Conservation (phyloP, 2,113 vertebrate species). For the Saiga tatarica region DNA sequence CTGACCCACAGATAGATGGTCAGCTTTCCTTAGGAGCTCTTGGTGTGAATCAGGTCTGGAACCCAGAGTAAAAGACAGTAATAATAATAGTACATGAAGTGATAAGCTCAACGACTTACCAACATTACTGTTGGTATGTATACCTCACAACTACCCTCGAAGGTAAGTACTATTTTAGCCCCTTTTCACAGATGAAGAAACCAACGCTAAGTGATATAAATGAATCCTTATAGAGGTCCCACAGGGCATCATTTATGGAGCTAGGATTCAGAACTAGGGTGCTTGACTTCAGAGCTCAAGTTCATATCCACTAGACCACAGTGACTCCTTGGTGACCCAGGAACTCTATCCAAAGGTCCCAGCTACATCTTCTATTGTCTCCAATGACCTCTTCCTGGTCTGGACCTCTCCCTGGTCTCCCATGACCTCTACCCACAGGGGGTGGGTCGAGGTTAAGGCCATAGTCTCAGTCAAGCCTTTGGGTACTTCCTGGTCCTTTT, state of each 20-base stretch:
- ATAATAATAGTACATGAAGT: not conserved
- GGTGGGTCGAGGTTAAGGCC: not conserved
- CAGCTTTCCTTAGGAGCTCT: not conserved
- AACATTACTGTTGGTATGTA: not conserved
- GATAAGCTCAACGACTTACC: not conserved
- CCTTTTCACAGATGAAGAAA: not conserved
- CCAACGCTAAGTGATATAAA: not conserved
- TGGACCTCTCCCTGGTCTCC: not conserved
- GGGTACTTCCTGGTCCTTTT: not conserved
- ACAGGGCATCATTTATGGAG: not conserved
- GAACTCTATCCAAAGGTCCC: not conserved
- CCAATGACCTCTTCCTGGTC: not conserved
- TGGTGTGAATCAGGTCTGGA: not conserved
- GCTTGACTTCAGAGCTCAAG: not conserved
- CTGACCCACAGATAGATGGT: not conserved
- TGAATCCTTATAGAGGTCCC: not conserved
- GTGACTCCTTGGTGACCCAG: not conserved
- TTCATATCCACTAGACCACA: not conserved
- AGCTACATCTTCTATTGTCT: not conserved
- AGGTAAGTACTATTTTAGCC: not conserved
- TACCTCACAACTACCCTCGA: not conserved
- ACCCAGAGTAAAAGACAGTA: not conserved
- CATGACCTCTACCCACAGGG: not conserved
- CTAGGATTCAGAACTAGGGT: not conserved
- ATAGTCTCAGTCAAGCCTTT: not conserved